Conservation (phyloP, 2,888 invertebrate genomes). For the Lithophane ornitopus region DNA sequence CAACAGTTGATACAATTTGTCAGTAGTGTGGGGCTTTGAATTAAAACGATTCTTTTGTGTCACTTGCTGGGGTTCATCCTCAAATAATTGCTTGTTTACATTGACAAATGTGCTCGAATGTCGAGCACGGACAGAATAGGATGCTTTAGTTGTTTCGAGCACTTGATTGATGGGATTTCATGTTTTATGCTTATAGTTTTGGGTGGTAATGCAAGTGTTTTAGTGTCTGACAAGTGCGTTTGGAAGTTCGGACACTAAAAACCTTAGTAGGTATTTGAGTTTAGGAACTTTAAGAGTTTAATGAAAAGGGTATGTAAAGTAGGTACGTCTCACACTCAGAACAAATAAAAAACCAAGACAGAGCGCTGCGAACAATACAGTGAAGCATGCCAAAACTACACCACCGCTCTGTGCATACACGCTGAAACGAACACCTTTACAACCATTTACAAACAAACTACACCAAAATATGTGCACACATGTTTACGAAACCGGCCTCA, state of each 20-base stretch:
- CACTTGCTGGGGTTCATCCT: constrained; percentile 83
- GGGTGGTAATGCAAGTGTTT: background rate
- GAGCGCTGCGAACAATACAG: no score
- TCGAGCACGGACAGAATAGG: constrained; percentile 40
- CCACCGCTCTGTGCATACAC: no score
- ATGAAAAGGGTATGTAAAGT: no score
- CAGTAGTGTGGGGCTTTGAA: constrained; percentile 74
- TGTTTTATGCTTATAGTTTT: constrained; percentile 26
- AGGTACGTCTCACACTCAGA: no score
- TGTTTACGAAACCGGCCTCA: no score
- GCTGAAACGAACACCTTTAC: no score
- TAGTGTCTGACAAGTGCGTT: background rate
- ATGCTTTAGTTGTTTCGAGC: constrained; percentile 47
- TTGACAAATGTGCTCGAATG: constrained; percentile 78
- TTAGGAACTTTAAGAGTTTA: background rate
- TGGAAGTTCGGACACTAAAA: no score
- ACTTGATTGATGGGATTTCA: constrained; percentile 46
- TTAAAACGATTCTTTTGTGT: constrained; percentile 82
- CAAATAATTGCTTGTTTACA: constrained; percentile 85
- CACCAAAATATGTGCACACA: no score
- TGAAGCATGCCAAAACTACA: no score
- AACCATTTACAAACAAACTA: no score
- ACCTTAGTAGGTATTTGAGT: background rate
- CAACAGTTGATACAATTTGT: constrained; percentile 79
- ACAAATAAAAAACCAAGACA: no score